Evolutionary conservation across 37 sponge, comb jelly and placozoan species (phyloP), one percentile per base, ranked within the genome.

Genomic region (Eunapius fragilis): DNA sequence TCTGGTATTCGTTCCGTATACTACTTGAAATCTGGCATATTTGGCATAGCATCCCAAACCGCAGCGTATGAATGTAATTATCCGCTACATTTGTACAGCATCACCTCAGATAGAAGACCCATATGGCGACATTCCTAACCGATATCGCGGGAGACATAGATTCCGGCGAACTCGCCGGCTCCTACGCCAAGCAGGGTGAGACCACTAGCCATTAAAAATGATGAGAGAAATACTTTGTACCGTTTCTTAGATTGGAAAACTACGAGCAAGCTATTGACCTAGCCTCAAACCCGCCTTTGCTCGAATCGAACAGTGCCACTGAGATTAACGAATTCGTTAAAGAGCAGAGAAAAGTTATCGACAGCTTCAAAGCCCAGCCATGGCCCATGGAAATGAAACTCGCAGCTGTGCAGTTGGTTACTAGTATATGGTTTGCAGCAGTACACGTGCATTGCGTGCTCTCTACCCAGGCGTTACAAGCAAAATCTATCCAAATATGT

Each of bases 381-480:
- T 95, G 95, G 95, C 81, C 90, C 37, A 92, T 95, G 95, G 72
- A 87, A 49, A 81, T 87, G 78, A 95, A 95, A 47, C 50, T 89
- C 0, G 74, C 88, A 5, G 92, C 90, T 27, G 49, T 87, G 10
- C 82, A 41, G 95, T 94, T 24, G 10, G 41, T 37, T 77, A 26
- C 19, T 37, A 0, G 14, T 14, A 28, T 9, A 71, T 6, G n/a
- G n/a, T n/a, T n/a, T 10, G 71, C 28, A 28, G 11, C 11, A 4
- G 75, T 75, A 45, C 47, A 45, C 4, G 7, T 45, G 47, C 47
- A 45, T 45, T 12, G 11, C 10, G 6, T 10, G 11, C 71, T 12
- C 37, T 11, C 2, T 47, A 76, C 33, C 0, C 67, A 90, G 91
- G 68, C 45, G 34, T 25, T 86, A 86, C 81, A 81, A 45, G 28